Evolutionary conservation across 2,797 vertebrate genomes (phyloP).

Genomic region (Labeo calbasu): DNA sequence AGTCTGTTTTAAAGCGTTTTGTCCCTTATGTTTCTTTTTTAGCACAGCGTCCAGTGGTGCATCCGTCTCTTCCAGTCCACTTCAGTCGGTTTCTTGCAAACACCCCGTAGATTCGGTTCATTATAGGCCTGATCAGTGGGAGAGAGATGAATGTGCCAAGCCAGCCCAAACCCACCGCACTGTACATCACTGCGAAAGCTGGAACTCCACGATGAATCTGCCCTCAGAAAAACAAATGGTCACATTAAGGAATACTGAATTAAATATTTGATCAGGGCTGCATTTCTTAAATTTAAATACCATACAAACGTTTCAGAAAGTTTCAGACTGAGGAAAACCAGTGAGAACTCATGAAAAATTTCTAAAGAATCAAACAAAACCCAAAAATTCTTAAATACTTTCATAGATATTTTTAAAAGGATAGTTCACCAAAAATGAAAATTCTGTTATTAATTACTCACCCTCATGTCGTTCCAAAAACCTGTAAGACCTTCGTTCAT

Average conservation of each 20-base stretch:
- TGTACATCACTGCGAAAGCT: conserved; percentile 75
- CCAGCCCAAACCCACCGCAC: conserved; percentile 69
- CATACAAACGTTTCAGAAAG: neutral
- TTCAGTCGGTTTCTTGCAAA: conserved; percentile 75
- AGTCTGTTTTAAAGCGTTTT: conserved; percentile 26
- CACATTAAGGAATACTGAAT: neutral
- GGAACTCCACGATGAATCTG: conserved; percentile 73
- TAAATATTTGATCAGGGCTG: neutral
- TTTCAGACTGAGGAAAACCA: neutral
- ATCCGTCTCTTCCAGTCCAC: conserved; percentile 72
- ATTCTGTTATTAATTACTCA: too few species aligned
- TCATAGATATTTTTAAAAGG: too few species aligned
- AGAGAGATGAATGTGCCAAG: conserved; percentile 69
- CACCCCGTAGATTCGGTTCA: conserved; percentile 69
- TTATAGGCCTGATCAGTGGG: conserved; percentile 67
- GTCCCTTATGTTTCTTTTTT: conserved; percentile 59
- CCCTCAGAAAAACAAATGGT: neutral
- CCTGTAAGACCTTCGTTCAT: too few species aligned
- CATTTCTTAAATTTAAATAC: neutral
- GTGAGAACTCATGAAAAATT: neutral
- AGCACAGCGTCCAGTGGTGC: conserved; percentile 64
- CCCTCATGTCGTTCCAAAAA: too few species aligned
- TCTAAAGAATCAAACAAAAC: too few species aligned
- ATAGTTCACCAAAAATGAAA: too few species aligned
- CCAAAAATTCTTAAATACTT: neutral